Evolutionary conservation across 2,888 invertebrate genomes (phyloP).

Genomic region (Maniola hyperantus): DNA sequence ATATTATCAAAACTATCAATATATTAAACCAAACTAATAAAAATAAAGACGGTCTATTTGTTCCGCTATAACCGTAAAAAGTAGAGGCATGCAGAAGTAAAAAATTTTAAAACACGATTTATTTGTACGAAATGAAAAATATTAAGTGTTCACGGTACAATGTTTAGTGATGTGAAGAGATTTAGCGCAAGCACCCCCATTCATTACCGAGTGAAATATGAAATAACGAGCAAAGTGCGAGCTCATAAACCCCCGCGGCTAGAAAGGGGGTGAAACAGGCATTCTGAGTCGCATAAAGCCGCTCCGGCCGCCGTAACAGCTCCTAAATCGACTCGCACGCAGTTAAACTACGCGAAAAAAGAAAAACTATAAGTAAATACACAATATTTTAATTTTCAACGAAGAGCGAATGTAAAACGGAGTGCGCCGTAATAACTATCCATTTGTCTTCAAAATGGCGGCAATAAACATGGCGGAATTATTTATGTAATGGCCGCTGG

Average conservation of each 20-base stretch:
- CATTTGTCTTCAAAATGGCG: slow-evolving; percentile 82
- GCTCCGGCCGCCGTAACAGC: slow-evolving; percentile 52
- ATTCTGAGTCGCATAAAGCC: slow-evolving; percentile 53
- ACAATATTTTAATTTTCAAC: slow-evolving; percentile 81
- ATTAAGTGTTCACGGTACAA: slow-evolving; percentile 35
- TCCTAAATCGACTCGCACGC: slow-evolving; percentile 72
- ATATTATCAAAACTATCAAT: background rate
- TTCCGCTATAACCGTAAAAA: slow-evolving; percentile 21
- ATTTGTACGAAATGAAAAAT: slow-evolving; percentile 35
- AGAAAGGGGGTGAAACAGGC: slow-evolving; percentile 43
- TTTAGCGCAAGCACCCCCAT: slow-evolving; percentile 53
- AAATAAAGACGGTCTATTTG: too few relatives aligned
- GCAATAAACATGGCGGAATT: slow-evolving; percentile 81
- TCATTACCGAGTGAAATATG: slow-evolving; percentile 50
- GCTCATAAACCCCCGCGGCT: slow-evolving; percentile 48
- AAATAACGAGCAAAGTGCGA: slow-evolving; percentile 50
- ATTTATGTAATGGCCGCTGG: slow-evolving; percentile 80
- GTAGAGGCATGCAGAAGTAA: background rate
- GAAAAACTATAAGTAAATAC: slow-evolving; percentile 65
- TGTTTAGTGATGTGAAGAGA: slow-evolving; percentile 60
- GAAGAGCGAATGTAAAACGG: slow-evolving; percentile 78
- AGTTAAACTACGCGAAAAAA: slow-evolving; percentile 70
- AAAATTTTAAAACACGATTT: slow-evolving; percentile 28
- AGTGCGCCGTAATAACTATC: slow-evolving; percentile 80
- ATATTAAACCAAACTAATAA: background rate